Base-by-base conservation (phyloP, 2,113 vertebrate species). In the Lanius collurio region DNA sequence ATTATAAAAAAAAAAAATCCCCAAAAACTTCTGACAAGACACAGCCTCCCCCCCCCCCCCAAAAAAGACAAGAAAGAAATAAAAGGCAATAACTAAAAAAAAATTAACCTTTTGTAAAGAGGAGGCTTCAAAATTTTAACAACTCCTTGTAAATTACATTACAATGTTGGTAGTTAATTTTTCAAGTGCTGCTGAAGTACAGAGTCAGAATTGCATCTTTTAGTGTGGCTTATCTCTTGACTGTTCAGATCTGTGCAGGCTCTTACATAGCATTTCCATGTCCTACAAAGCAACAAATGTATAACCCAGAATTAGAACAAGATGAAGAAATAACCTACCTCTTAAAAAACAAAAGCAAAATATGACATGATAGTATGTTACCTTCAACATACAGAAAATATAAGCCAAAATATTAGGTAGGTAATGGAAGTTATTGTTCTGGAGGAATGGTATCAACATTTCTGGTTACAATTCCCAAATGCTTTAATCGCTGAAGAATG, bases 391-490 rank as follows among this genome's bases (percentile, higher is more conserved):
- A 60, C 5, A 52, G 39, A 83, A 75, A 87, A 50, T 6, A 21
- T 57, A 76, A 87, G 19, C 33, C 70, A 79, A 83, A 69, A 20
- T 6, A 52, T 59, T 55, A 13, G 28, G 41, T 4, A 67, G 46
- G 49, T 33, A 90, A 73, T 0, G 2, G 85, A 94, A 88, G 46
- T 80, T 73, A 50, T 33, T 90, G 31, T 77, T 90, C 64, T 7
- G 8, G 27, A 52, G 60, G 30, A 87, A 64, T 18, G 21, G 7
- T 75, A 79, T 67, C 42, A 52, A 3, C 6, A 7, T 71, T 82
- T 95, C 65, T 96, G 60, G 62, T 84, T 64, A 82, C 18, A 14
- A 64, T 71, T 94, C 53, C 53, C 93, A 89, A 94, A 75, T 78
- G 49, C 9, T 93, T 92, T 49, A 89, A 71, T 39, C 37, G 37